These are phyloP conservation scores for Kradibia gibbosae DNA, from an alignment of 1,140 invertebrate genomes.

Conservation along the genomic window DNA sequence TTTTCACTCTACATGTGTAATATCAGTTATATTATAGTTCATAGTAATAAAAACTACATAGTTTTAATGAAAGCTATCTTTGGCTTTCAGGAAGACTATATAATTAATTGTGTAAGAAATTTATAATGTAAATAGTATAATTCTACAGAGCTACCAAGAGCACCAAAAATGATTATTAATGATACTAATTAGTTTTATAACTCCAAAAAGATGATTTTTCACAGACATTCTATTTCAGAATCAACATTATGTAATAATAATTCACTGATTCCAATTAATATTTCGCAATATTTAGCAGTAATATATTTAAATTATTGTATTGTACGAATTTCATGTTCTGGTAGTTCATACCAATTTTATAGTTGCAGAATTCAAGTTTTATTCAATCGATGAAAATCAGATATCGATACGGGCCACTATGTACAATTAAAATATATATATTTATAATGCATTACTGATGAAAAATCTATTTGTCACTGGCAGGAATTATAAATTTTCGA, in stretches of 20 bases:
- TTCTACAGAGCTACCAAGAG: conserved; percentile 48
- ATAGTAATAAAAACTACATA: not conserved
- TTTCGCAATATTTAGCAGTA: conserved; percentile 42
- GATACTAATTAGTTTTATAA: conserved; percentile 31
- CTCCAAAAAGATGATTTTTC: conserved; percentile 8
- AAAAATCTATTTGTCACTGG: conserved; percentile 49
- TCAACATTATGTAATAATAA: conserved; percentile 33
- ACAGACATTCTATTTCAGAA: conserved; percentile 31
- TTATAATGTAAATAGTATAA: conserved; percentile 20
- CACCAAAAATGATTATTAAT: conserved; percentile 47
- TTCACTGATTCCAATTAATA: conserved; percentile 37
- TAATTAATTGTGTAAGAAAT: conserved; percentile 34
- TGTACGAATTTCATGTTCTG: conserved; percentile 29
- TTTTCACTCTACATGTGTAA: not conserved
- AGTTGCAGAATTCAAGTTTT: conserved; percentile 46
- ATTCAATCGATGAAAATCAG: conserved; percentile 37
- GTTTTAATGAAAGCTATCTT: conserved; percentile 19
- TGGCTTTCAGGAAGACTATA: conserved; percentile 37
- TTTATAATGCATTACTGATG: conserved; percentile 40
- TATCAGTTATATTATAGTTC: not conserved
- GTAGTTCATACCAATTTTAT: conserved; percentile 39
- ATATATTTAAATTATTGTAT: conserved; percentile 26
- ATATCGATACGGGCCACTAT: conserved; percentile 33
- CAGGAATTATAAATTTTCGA: conserved; percentile 49
- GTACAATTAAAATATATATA: conserved; percentile 42